Conservation (phyloP, 2,113 vertebrate genomes). For the Pao palembangensis region DNA sequence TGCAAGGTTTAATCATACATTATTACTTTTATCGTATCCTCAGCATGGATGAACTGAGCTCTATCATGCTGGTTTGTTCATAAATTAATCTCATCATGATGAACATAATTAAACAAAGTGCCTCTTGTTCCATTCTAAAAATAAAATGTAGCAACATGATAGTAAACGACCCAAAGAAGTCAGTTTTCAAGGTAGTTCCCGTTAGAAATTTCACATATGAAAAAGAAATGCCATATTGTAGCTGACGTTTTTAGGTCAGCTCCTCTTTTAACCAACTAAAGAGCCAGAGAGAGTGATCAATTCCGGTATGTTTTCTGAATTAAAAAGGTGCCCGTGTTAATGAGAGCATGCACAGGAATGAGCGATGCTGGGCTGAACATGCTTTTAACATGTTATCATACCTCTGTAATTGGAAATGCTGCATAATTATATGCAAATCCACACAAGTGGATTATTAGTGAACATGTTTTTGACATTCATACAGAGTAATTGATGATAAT, state of each 20-base stretch:
- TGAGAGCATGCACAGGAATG: slow-evolving; percentile 34
- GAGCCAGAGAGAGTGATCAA: not conserved
- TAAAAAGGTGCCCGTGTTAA: slow-evolving; percentile 25
- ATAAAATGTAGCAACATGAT: too few species aligned
- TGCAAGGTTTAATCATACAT: slow-evolving; percentile 14
- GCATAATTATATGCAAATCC: slow-evolving; percentile 60
- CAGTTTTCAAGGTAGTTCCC: not conserved
- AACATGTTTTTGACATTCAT: slow-evolving; percentile 47
- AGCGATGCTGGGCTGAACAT: slow-evolving; percentile 42
- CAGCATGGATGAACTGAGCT: slow-evolving; percentile 2
- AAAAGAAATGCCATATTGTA: not conserved
- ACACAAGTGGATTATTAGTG: slow-evolving; percentile 48
- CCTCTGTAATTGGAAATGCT: slow-evolving; percentile 49
- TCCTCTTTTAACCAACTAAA: not conserved
- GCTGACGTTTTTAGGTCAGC: too few species aligned
- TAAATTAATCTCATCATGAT: not conserved
- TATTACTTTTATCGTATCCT: not conserved
- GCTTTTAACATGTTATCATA: slow-evolving; percentile 38
- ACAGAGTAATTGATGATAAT: slow-evolving; percentile 53
- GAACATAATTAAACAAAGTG: not conserved
- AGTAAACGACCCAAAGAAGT: slow-evolving; percentile 13
- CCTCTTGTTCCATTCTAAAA: not conserved
- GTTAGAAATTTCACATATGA: not conserved
- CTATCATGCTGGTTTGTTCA: slow-evolving; percentile 16
- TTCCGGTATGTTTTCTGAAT: slow-evolving; percentile 4